Conservation (phyloP, 1,140 invertebrate species). For the Ooceraea biroi region DNA sequence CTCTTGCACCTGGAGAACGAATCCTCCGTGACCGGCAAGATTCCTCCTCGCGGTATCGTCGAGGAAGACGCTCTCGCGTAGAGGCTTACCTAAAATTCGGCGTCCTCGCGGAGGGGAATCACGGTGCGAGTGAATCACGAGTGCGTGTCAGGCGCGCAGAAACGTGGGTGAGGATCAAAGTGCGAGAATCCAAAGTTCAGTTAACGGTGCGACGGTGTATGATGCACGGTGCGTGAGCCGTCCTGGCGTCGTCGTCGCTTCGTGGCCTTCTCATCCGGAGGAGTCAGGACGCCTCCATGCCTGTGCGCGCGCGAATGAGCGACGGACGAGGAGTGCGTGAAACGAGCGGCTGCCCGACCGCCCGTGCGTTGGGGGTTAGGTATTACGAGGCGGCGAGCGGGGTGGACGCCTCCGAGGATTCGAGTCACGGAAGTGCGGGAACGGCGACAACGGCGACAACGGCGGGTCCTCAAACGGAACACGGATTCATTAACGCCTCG, state of each 20-base stretch:
- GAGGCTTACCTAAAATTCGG: constrained; percentile 19
- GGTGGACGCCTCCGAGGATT: too few relatives aligned
- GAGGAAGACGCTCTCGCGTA: too few relatives aligned
- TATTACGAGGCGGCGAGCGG: neutral
- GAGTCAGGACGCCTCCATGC: constrained; percentile 11
- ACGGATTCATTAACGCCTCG: neutral
- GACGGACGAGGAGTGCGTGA: neutral
- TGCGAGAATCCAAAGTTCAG: constrained; percentile 29
- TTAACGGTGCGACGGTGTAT: neutral
- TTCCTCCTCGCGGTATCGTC: too few relatives aligned
- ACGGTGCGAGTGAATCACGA: neutral
- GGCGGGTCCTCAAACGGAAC: neutral
- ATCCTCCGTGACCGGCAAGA: too few relatives aligned
- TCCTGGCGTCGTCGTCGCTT: too few relatives aligned
- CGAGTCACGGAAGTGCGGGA: neutral
- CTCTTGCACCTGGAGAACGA: too few relatives aligned
- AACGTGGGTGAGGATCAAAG: constrained; percentile 15
- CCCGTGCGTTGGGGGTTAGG: neutral
- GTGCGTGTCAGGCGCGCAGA: neutral
- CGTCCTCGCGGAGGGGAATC: neutral
- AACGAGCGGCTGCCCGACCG: neutral
- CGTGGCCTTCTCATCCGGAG: neutral
- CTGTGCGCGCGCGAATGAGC: neutral
- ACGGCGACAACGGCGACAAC: neutral
- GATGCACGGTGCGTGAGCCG: neutral